Percentiles rank a stretch among this genome's conserved stretches.
Conservation (phyloP, 2,113 vertebrate species). For the Pygoscelis adeliae region DNA sequence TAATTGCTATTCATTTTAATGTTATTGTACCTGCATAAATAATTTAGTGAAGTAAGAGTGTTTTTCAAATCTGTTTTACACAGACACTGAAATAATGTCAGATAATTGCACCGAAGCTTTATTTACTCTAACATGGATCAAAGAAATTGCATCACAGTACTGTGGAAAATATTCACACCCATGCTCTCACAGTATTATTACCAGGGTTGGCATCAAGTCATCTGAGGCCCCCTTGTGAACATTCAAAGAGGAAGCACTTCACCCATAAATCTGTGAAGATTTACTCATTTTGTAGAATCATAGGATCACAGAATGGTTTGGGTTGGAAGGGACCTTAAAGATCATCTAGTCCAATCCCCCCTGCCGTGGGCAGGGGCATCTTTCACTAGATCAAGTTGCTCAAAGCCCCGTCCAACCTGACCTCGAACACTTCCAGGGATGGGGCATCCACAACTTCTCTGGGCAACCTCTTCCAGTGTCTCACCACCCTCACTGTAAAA, state of each 20-base stretch:
- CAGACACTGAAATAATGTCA: neutral
- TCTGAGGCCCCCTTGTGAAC: neutral
- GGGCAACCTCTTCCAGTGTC: neutral
- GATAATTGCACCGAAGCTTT: constrained; percentile 27
- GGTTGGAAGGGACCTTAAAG: neutral
- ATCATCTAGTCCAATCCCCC: fast-evolving
- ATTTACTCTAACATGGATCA: neutral
- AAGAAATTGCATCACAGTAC: constrained; percentile 6
- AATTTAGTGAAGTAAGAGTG: neutral
- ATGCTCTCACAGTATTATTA: neutral
- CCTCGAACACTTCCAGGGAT: neutral
- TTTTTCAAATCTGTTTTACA: constrained; percentile 32
- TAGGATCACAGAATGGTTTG: neutral
- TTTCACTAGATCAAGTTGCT: neutral
- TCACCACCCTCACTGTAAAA: neutral
- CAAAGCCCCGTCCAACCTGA: neutral
- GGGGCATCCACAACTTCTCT: neutral
- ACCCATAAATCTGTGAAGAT: neutral
- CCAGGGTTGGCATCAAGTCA: neutral
- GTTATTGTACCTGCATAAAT: neutral
- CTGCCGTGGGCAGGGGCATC: neutral
- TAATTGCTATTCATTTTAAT: neutral
- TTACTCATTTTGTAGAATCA: neutral
- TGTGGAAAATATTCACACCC: neutral
- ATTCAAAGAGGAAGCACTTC: neutral